Evolutionary conservation across 2,888 invertebrate species (phyloP).

Genomic region (Drosophila dives): DNA sequence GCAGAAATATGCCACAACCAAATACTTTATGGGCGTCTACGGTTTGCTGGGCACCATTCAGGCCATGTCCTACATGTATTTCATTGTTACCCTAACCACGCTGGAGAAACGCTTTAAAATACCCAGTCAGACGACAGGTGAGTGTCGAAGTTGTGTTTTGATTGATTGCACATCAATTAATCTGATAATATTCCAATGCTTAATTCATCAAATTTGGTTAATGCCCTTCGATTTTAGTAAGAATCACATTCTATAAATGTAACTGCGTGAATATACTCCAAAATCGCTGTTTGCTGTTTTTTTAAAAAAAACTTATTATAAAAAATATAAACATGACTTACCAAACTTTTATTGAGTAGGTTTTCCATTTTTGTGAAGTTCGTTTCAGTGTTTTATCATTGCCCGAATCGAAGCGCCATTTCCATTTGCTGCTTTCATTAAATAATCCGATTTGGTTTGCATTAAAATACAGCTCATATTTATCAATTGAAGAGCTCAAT

Average conservation of each 20-base stretch:
- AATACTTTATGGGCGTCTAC: constrained; percentile 87
- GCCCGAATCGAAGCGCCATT: not conserved
- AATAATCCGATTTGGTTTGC: too few relatives aligned
- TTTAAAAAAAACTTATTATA: too few relatives aligned
- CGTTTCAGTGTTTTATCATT: not conserved
- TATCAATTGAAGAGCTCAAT: not conserved
- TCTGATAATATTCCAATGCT: constrained; percentile 1
- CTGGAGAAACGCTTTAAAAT: constrained; percentile 89
- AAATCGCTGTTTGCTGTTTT: not conserved
- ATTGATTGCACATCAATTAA: constrained; percentile 29
- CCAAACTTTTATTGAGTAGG: not conserved
- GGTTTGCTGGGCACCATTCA: constrained; percentile 88
- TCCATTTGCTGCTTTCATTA: too few relatives aligned
- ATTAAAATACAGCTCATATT: not conserved
- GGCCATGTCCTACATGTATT: constrained; percentile 88
- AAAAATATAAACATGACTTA: not conserved
- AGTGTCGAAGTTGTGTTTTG: constrained; percentile 43
- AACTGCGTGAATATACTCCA: not conserved
- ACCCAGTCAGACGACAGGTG: constrained; percentile 89
- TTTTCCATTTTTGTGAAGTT: not conserved
- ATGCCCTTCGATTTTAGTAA: not conserved
- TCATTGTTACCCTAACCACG: constrained; percentile 88
- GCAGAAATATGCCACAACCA: constrained; percentile 87
- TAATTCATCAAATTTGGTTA: not conserved
- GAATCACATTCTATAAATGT: constrained; percentile 39